These are phyloP conservation scores for Pseudochromis fuscus DNA, from an alignment of 2,797 vertebrate species.

Conservation along the genomic window DNA sequence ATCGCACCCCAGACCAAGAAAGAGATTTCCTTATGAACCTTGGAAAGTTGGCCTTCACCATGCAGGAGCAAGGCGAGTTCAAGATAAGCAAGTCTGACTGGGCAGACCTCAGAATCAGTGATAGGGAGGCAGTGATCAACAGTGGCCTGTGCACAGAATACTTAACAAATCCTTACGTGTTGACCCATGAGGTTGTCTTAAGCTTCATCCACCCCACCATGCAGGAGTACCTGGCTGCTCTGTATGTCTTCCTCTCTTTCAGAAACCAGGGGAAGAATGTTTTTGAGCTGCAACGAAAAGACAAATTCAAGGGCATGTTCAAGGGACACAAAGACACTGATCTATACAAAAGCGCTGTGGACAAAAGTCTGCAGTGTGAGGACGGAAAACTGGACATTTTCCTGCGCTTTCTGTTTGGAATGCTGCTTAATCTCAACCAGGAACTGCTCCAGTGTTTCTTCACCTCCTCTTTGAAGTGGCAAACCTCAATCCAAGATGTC, in stretches of 20 bases:
- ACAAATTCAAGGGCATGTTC: conserved; percentile 46
- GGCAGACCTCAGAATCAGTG: conserved; percentile 23
- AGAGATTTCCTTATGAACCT: conserved; percentile 75
- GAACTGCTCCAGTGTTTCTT: conserved; percentile 68
- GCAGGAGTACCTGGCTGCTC: conserved; percentile 85
- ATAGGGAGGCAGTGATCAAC: conserved; percentile 56
- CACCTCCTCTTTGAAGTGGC: conserved; percentile 29
- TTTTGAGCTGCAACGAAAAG: conserved; percentile 56
- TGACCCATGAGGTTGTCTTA: conserved; percentile 67
- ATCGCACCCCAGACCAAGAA: conserved; percentile 21
- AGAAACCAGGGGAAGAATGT: conserved; percentile 70
- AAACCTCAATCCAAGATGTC: conserved; percentile 43
- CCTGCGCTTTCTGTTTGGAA: conserved; percentile 82
- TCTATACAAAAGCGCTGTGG: conserved; percentile 73
- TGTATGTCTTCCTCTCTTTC: conserved; percentile 77
- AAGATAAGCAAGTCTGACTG: conserved; percentile 54
- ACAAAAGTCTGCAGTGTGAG: conserved; percentile 64
- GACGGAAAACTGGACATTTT: conserved; percentile 78
- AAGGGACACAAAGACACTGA: conserved; percentile 52
- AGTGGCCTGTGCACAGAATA: conserved; percentile 78
- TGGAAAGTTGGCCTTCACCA: conserved; percentile 74
- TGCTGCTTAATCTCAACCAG: conserved; percentile 69
- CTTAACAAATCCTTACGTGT: conserved; percentile 51
- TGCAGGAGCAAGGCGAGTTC: conserved; percentile 74
- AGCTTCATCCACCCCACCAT: conserved; percentile 84